Conservation (phyloP, 2,797 vertebrate genomes). For the Arrhamphus sclerolepis region DNA sequence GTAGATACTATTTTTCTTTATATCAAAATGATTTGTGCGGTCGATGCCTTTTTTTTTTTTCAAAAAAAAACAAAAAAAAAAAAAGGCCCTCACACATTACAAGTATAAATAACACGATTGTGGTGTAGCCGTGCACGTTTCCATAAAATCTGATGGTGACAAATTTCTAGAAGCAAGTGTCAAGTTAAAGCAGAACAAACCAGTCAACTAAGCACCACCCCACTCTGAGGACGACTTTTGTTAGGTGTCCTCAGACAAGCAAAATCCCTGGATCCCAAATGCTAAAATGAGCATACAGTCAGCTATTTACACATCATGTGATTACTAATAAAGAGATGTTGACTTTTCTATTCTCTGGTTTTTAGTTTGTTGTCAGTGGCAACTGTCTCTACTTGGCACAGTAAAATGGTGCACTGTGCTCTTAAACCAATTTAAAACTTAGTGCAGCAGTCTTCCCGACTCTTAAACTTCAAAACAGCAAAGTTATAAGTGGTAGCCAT, state of each 20-base stretch:
- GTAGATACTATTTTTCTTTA: constrained; percentile 25
- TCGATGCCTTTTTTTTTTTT: constrained; percentile 3
- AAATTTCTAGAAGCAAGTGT: constrained; percentile 45
- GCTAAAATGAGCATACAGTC: constrained; percentile 84
- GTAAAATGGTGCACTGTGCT: constrained; percentile 74
- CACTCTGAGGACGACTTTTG: constrained; percentile 56
- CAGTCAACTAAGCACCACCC: constrained; percentile 55
- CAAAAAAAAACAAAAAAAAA: constrained; percentile 26
- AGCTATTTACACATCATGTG: constrained; percentile 93
- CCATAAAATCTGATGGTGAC: constrained; percentile 43
- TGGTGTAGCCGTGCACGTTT: constrained; percentile 53
- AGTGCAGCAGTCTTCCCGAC: constrained; percentile 99
- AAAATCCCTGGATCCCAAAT: constrained; percentile 71
- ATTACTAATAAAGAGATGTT: constrained; percentile 82
- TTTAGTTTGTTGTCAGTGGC: constrained; percentile 88
- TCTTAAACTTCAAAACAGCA: constrained; percentile 99
- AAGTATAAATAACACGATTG: constrained; percentile 67
- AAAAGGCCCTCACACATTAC: constrained; percentile 30
- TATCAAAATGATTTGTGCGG: constrained; percentile 18
- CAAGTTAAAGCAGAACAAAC: constrained; percentile 57
- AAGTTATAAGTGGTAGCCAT: constrained; percentile 99
- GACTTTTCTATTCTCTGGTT: constrained; percentile 79
- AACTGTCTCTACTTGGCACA: constrained; percentile 84
- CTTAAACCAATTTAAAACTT: constrained; percentile 91
- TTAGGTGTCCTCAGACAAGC: constrained; percentile 61